Base-by-base conservation (phyloP, 2,888 invertebrate species). In the Gymnoscelis rufifasciata region DNA sequence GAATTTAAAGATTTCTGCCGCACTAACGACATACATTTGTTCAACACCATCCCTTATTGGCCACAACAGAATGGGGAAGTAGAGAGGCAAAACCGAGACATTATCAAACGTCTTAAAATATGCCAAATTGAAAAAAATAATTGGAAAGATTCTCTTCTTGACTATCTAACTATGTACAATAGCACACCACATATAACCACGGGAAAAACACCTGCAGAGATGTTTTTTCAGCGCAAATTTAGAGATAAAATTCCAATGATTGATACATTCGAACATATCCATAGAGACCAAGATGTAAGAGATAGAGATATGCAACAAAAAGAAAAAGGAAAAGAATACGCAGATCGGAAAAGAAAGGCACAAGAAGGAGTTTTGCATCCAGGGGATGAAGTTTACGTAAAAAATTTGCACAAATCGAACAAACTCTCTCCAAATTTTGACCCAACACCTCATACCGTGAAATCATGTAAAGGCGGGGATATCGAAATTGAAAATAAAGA, bases 31-130 rank as follows among this genome's bases (percentile, higher is more conserved):
- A 64, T 64, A 1, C 47, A 0, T 2, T 29, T 59, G 14, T 52
- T 37, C 13, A 43, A 52, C 38, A 53, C 58, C 0, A 29, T 62
- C 0, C 62, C 61, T 0, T 66, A 66, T 10, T 64, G 61, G 59
- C 63, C 64, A 0, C 64, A 64, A 43, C 31, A 33, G 29, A 64
- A 62, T 30, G 64, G 64, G 0, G 62, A 65, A 33, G 62, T 68
- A 0, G 62, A 68, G 14, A 15, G 64, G 0, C 64, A 66, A 43
- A 65, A 67, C n/a, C 3, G 64, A 2, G 59, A 62, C 24, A 63
- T 64, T 0, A 0, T 63, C 2, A 64, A 67, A 31, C 37, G 65
- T 0, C 33, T 66, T 0, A 56, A 51, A 13, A 65, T 68, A 29
- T 7, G n/a, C n/a, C n/a, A n/a, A n/a, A n/a, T n/a, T n/a, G n/a